Conservation (phyloP, 2,888 invertebrate species). For the Drosophila koepferae region DNA sequence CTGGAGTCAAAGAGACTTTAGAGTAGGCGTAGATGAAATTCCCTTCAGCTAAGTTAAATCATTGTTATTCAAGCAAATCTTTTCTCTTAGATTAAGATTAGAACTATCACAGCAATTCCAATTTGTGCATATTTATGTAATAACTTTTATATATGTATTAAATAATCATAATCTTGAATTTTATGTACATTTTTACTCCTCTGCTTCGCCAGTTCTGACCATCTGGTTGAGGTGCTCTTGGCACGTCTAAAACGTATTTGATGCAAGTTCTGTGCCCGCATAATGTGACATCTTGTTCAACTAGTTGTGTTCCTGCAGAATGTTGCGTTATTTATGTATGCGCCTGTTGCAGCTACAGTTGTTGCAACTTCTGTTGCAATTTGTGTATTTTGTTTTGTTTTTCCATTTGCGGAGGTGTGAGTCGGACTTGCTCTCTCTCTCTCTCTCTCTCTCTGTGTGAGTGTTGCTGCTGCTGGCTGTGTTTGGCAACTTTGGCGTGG, state of each 20-base stretch:
- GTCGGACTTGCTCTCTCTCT: not conserved
- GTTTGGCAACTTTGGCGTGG: slow-evolving; percentile 59
- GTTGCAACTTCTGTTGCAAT: slow-evolving; percentile 66
- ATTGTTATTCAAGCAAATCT: no score
- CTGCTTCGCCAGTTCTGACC: not conserved
- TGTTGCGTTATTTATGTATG: slow-evolving; percentile 75
- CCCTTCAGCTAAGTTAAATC: no score
- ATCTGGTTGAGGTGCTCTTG: slow-evolving; percentile 23
- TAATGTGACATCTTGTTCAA: slow-evolving; percentile 72
- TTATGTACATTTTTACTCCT: not conserved
- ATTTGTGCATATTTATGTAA: not conserved
- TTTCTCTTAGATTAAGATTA: no score
- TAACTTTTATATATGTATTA: not conserved
- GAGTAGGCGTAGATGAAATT: no score
- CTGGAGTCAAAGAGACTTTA: no score
- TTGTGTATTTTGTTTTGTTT: slow-evolving; percentile 21
- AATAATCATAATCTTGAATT: not conserved
- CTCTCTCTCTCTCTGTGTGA: not conserved
- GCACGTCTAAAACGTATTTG: slow-evolving; percentile 55
- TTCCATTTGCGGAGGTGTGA: slow-evolving; percentile 13
- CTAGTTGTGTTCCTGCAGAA: slow-evolving; percentile 47
- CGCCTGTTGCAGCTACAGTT: slow-evolving; percentile 70
- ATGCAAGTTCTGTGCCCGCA: slow-evolving; percentile 59
- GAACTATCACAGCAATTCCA: not conserved
- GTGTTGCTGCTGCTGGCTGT: slow-evolving; percentile 5